Evolutionary conservation across 2,797 vertebrate genomes (phyloP), one percentile per base, ranked within the genome.

Genomic region (Erpetoichthys calabaricus): DNA sequence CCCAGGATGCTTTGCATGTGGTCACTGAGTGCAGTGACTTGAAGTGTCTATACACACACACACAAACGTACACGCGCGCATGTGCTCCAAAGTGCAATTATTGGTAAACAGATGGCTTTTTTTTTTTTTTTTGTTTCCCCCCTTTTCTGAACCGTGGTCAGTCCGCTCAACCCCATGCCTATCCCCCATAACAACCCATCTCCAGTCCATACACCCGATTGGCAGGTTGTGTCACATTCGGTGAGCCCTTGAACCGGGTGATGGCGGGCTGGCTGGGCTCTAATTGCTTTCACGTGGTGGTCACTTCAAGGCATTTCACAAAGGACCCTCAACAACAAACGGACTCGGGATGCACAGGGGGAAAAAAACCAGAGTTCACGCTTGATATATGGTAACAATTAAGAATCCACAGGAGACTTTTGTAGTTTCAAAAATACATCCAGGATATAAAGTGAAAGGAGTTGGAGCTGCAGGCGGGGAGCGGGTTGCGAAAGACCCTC

Each of bases 211-310:
- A 79, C 51, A 46, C 47, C 76, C 60, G 60, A 73, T 25, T 25
- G 25, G 25, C 25, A 25, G 25, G 25, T 25, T 25, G 25, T 25
- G 25, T 25, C 25, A 25, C 25, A 25, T 25, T 25, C 25, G 25
- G 25, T 25, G 25, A 25, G 25, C 77, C 76, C 56, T 78, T 71
- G 67, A 71, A 68, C 79, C 81, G 80, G 89, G 86, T 86, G 87
- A 92, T 89, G 91, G 90, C 90, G 95, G 87, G 97, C 86, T 96
- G 91, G 92, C 88, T 91, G 88, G 86, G 84, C 87, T 86, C 85
- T 95, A 95, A 97, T 95, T 96, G 91, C 88, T 94, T 91, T 86
- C 82, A 89, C 89, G 89, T 95, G 95, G 25, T 97, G 94, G 94
- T 98, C 95, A 97, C 89, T 89, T 83, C 84, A 73, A 94, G 90